Base-by-base conservation (phyloP, 1,140 invertebrate species). In the Solenopsis fugax region DNA sequence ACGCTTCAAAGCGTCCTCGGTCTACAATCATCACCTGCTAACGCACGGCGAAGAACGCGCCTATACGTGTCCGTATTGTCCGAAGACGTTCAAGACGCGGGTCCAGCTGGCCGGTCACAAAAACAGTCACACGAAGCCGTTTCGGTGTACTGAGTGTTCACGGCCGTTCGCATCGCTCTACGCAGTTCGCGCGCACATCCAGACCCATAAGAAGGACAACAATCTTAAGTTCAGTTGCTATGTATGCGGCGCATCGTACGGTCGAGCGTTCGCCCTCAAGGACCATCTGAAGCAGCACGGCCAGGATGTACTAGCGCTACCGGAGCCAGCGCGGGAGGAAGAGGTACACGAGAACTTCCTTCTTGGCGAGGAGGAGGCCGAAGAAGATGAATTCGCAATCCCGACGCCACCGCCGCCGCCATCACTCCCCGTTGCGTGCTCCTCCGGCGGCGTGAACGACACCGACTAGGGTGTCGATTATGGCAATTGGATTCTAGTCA, bases 111-210 rank as follows among this genome's bases (percentile, higher is more conserved):
- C 97, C 3, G 97, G 97, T 0, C 97, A 98, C 89, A 97, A 97
- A 92, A 97, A 97, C 88, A 97, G 96, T 24, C 97, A 98, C 87
- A 97, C 96, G 0, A 98, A 97, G 92, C 97, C 97, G 0, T 97
- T 97, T 88, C 96, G 96, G 1, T 98, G 97, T 86, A 96, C 96
- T 13, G 96, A 97, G 80, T 98, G 97, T 92, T 94, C 90, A 54
- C 95, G 97, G 71, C 97, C 97, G 0, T 98, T 98, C 90, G 96
- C 97, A 1, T 97, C 97, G 0, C 91, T 97, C 1, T 97, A 97
- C 88, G 97, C 97, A 0, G 97, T 97, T 0, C 96, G 97, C 37
- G 95, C 96, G 1, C 97, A 98, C 88, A 97, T 97, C 94, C 96
- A 96, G 86, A 97, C 96, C 0, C 97, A 98, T 90, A 95, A 96